Conservation (phyloP, 2,888 invertebrate species). For the Asteroscopus sphinx region DNA sequence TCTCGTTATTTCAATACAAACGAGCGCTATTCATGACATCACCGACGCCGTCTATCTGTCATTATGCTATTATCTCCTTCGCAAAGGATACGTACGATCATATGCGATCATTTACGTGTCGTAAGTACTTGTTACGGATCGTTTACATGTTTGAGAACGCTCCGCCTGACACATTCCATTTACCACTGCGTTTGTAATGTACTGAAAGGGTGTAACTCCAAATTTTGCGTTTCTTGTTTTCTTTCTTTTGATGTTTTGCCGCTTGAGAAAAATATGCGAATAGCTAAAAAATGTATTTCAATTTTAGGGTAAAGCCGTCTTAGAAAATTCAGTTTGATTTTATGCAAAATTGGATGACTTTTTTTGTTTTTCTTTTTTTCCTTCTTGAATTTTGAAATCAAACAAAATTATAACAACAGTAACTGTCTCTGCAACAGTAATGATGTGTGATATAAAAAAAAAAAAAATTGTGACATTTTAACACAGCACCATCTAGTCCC, state of each 20-base stretch:
- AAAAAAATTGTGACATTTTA: too few species aligned
- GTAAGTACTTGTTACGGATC: constrained; percentile 49
- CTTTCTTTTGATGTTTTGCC: constrained; percentile 8
- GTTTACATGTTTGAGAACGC: constrained; percentile 50
- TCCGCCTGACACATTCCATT: constrained; percentile 54
- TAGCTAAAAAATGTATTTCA: neutral
- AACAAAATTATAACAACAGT: too few species aligned
- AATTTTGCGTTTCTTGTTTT: constrained; percentile 21
- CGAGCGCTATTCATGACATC: constrained; percentile 46
- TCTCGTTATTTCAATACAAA: constrained; percentile 25
- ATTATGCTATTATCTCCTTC: constrained; percentile 53
- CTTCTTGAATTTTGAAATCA: too few species aligned
- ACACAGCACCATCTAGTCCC: too few species aligned
- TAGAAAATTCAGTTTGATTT: neutral
- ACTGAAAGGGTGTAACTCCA: constrained; percentile 25
- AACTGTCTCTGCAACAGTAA: too few species aligned
- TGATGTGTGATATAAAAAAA: too few species aligned
- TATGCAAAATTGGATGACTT: too few species aligned
- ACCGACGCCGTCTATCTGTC: constrained; percentile 44
- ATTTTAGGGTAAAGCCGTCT: neutral
- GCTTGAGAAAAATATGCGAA: neutral
- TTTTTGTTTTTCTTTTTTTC: too few species aligned
- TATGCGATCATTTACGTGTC: constrained; percentile 57
- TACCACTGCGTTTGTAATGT: constrained; percentile 30
- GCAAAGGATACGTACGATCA: constrained; percentile 55